Conservation (phyloP, 2,888 invertebrate species). For the Amiota minor region DNA sequence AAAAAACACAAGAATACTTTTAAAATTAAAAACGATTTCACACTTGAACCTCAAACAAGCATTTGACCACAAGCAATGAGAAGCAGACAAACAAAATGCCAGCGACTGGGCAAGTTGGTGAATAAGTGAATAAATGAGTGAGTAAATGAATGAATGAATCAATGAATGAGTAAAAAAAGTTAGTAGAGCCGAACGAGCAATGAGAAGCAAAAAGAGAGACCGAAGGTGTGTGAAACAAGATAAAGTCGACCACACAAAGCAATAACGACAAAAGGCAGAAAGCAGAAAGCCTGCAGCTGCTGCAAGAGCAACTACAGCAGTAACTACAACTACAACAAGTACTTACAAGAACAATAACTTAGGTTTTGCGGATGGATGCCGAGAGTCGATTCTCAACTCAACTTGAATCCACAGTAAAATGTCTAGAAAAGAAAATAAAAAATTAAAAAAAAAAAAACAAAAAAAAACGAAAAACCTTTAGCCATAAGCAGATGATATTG, state of each 20-base stretch:
- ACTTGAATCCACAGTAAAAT: background rate
- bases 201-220: slow-evolving; percentile 7
- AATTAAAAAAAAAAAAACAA: slow-evolving; percentile 1
- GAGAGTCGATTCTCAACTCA: background rate
- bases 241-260: slow-evolving; percentile 22
- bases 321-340: slow-evolving; percentile 25
- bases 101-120: too few species aligned
- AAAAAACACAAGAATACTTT: slow-evolving; percentile 21
- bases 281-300: slow-evolving; percentile 30
- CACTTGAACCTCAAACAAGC: slow-evolving; percentile 26
- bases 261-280: slow-evolving; percentile 18
- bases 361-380: too few species aligned
- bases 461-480: slow-evolving; percentile 7
- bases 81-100: background rate
- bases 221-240: slow-evolving; percentile 28
- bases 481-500: slow-evolving; percentile 9
- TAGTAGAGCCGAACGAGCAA: too few species aligned
- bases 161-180: too few species aligned
- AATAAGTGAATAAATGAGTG: too few species aligned
- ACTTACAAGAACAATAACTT: slow-evolving; percentile 8
- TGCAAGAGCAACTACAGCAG: background rate
- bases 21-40: slow-evolving; percentile 33
- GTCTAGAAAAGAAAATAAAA: background rate
- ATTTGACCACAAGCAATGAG: slow-evolving; percentile 43
- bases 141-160: too few species aligned